Base-by-base conservation (phyloP, 2,797 vertebrate genomes). In the Pseudochromis fuscus region DNA sequence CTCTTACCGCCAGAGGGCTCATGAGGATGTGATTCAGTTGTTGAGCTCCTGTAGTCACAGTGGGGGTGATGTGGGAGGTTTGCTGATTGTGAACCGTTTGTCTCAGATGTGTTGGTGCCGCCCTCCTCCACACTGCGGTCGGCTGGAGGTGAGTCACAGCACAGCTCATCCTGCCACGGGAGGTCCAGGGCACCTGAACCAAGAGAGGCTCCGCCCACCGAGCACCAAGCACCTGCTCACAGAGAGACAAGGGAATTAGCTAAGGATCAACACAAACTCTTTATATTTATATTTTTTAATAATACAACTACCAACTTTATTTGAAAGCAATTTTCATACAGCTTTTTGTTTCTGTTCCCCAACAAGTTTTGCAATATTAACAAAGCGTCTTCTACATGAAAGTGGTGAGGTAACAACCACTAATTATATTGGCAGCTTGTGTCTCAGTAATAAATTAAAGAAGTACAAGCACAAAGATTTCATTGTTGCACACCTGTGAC, bases 81-180 rank as follows among this genome's bases (percentile, higher is more conserved):
- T 18, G n/a, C n/a, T n/a, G 80, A 67, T 30, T 75, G 50, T 25
- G 88, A 78, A 19, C 19, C 6, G 23, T 79, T 81, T 35, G 30
- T 55, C 56, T 45, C 38, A 0, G 49, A 4, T 56, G 50, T 0
- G n/a, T 27, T 25, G 0, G 4, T 15, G n/a, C 16, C 24, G 0
- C 33, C 68, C 56, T 33, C 70, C 40, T 78, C 73, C 25, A 7
- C 66, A 48, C 46, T 1, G 15, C 23, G 19, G 25, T 44, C 79
- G 51, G 50, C 57, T 61, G 75, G 40, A 25, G 69, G 77, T 77
- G 88, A 89, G 64, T 91, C 87, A 92, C 93, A 94, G 87, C 93
- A 94, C 52, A 94, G 77, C 73, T 83, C 74, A 79, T 86, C 83
- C 53, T 80, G 85, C 94, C 93, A 94, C 0, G 93, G 92, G 44